Conservation (phyloP, 2,113 vertebrate species). For the Larimichthys polyactis region DNA sequence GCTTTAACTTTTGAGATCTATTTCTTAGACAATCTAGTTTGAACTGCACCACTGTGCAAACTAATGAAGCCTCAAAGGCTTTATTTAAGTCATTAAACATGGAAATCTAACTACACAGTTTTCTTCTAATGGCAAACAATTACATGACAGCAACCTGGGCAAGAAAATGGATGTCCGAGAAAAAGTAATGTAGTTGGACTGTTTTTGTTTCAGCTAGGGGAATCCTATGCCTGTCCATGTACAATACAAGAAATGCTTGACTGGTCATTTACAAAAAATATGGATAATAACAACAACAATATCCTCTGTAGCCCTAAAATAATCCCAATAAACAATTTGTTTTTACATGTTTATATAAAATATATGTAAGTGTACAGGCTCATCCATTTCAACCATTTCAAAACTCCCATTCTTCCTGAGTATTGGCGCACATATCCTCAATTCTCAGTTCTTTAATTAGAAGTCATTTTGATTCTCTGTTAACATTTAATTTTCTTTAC, state of each 20-base stretch:
- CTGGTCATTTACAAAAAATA: background rate
- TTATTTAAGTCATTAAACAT: slow-evolving; percentile 72
- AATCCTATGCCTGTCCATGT: slow-evolving; percentile 9
- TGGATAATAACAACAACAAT: background rate
- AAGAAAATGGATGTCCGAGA: slow-evolving; percentile 34
- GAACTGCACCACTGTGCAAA: slow-evolving; percentile 50
- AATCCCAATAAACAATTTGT: background rate
- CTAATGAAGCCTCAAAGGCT: slow-evolving; percentile 73
- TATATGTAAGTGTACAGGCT: background rate
- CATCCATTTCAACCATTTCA: background rate
- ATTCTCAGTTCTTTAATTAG: too few species aligned
- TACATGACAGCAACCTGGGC: slow-evolving; percentile 50
- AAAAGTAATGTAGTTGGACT: slow-evolving; percentile 19
- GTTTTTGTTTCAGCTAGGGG: slow-evolving; percentile 17
- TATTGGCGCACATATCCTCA: background rate
- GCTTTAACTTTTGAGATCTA: slow-evolving; percentile 57
- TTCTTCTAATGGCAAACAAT: slow-evolving; percentile 67
- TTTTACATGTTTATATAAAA: too few species aligned
- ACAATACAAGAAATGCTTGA: background rate
- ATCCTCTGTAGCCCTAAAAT: background rate
- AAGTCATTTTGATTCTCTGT: background rate
- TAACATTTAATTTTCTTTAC: background rate
- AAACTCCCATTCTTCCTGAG: background rate
- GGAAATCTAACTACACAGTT: slow-evolving; percentile 60
- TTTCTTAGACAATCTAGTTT: slow-evolving; percentile 58